These are phyloP conservation scores for Pantherophis guttatus DNA, from an alignment of 2,113 vertebrate genomes.

Conservation along the genomic window DNA sequence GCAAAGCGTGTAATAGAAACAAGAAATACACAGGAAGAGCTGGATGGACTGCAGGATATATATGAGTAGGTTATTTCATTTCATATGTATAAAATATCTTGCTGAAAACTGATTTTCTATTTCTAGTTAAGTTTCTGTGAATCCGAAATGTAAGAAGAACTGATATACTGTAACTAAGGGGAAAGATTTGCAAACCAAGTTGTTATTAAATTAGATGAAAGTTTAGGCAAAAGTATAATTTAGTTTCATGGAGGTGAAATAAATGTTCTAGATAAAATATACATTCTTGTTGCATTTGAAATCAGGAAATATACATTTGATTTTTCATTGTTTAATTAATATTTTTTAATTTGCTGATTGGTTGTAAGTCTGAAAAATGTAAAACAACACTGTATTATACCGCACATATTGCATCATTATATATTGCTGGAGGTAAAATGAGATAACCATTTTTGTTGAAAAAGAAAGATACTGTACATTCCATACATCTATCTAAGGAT, in stretches of 20 bases:
- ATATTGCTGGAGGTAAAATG: not conserved
- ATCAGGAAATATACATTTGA: not conserved
- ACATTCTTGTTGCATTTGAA: not conserved
- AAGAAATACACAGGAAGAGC: slow-evolving; percentile 53
- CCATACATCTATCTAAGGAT: not conserved
- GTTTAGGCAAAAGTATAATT: not conserved
- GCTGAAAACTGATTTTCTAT: not conserved
- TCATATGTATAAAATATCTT: not conserved
- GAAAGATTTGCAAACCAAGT: not conserved
- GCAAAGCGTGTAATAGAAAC: slow-evolving; percentile 46
- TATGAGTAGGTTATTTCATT: slow-evolving; percentile 43
- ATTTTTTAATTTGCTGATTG: not conserved
- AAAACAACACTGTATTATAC: not conserved
- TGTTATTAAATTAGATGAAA: not conserved
- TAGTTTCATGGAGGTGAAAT: not conserved
- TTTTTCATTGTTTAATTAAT: not conserved
- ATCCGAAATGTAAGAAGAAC: not conserved
- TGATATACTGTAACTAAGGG: not conserved
- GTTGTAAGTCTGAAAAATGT: not conserved
- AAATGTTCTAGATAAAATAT: not conserved
- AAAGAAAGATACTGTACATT: not conserved
- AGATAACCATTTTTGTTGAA: not conserved
- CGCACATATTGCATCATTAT: not conserved
- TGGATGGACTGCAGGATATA: slow-evolving; percentile 23
- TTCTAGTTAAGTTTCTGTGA: not conserved